A percentile compares a stretch with the other conserved stretches of the same genome.
phyloP scores from a whole-genome alignment of 2,113 vertebrate species.

The Recurvirostra avosetta region DNA sequence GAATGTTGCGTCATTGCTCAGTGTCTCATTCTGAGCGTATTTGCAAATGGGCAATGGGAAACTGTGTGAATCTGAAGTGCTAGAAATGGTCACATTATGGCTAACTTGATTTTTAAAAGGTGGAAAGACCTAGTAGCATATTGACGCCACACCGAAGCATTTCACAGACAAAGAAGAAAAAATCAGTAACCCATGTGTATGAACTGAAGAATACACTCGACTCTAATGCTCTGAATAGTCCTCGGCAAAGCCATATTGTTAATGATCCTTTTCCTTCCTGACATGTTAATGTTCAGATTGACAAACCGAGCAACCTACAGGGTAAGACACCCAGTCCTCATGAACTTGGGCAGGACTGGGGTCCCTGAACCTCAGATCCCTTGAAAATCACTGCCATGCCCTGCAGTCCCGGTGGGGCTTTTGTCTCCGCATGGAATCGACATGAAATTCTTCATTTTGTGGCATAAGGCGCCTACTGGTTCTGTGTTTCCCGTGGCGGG shows the following conservation, averaged over 20 bases:
- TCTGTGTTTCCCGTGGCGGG: accelerated
- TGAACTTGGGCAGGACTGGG: background rate
- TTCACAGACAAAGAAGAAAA: background rate
- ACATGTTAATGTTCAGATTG: background rate
- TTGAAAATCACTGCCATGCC: background rate
- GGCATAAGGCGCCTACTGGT: accelerated
- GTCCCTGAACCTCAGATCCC: background rate
- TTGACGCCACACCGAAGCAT: background rate
- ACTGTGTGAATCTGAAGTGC: background rate
- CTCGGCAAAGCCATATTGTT: background rate
- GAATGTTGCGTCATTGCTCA: background rate
- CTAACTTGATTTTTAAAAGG: constrained; percentile 8
- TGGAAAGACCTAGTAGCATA: background rate
- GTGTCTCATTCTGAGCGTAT: constrained; percentile 11
- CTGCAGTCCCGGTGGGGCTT: background rate
- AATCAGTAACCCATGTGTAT: background rate
- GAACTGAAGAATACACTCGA: background rate
- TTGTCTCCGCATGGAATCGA: accelerated
- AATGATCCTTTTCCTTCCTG: background rate
- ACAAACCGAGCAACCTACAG: background rate
- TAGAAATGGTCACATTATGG: background rate
- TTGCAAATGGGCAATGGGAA: background rate
- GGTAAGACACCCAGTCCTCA: background rate
- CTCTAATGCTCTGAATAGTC: background rate
- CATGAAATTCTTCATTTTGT: background rate